A percentile compares a stretch with the other conserved stretches of the same genome.
These are phyloP conservation scores for Ceratina australensis DNA, from an alignment of 1,140 invertebrate species.

Conservation along the genomic window DNA sequence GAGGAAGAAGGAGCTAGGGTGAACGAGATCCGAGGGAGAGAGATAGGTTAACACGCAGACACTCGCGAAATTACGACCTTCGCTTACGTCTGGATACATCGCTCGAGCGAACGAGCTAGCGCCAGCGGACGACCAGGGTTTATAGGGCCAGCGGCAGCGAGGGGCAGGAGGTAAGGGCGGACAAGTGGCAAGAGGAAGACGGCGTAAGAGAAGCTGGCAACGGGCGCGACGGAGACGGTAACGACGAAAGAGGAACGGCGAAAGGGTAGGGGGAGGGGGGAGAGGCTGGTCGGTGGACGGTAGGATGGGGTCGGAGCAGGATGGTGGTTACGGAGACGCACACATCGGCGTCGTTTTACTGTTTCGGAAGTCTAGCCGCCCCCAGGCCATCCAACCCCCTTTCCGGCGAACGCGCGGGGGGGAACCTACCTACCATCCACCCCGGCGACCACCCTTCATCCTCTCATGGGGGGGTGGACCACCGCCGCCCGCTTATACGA, in stretches of 20 bases:
- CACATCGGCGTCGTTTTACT: conserved; percentile 72
- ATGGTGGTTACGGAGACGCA: conserved; percentile 65
- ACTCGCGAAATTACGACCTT: conserved; percentile 73
- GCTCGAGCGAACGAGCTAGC: conserved; percentile 67
- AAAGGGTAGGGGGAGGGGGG: conserved; percentile 40
- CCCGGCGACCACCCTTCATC: conserved; percentile 56
- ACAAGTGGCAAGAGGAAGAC: conserved; percentile 38
- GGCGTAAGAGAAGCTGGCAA: conserved; percentile 31
- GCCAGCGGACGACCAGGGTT: conserved; percentile 69
- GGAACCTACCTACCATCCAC: conserved; percentile 61
- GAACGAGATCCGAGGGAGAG: conserved; percentile 12
- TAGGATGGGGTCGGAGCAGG: conserved; percentile 51
- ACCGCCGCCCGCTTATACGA: conserved; percentile 69
- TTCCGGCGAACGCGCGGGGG: conserved; percentile 51
- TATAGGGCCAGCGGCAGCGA: conserved; percentile 62
- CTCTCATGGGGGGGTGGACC: conserved; percentile 56
- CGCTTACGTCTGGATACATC: conserved; percentile 72
- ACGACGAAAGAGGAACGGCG: conserved; percentile 46
- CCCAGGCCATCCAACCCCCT: conserved; percentile 67
- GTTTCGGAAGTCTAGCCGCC: conserved; percentile 75
- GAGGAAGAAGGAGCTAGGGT: conserved; percentile 31
- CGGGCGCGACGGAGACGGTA: conserved; percentile 25
- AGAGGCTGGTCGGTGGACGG: conserved; percentile 52
- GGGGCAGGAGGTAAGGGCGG: conserved; percentile 38
- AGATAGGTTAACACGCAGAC: conserved; percentile 62